Evolutionary conservation across 1,140 invertebrate genomes (phyloP).

Genomic region (Steinernema feltiae): DNA sequence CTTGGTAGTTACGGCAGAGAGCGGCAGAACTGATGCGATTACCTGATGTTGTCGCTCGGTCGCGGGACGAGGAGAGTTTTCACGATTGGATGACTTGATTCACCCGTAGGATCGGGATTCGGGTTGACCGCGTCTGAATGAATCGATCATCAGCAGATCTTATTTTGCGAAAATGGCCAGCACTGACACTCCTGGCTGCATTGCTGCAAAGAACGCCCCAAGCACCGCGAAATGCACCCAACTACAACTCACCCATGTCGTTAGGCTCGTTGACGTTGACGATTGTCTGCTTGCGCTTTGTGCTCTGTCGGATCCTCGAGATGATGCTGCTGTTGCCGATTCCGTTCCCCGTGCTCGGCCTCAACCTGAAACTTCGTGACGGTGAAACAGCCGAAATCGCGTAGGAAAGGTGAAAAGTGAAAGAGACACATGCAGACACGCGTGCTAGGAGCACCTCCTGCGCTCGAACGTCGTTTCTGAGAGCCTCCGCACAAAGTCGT

Average conservation of each 20-base stretch:
- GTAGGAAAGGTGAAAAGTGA: not conserved
- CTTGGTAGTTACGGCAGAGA: not conserved
- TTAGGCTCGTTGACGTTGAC: conserved; percentile 8
- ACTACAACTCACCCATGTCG: conserved; percentile 16
- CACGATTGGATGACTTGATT: conserved; percentile 11
- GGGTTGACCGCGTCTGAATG: not conserved
- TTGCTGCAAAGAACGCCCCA: conserved; percentile 22
- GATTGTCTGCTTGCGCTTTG: conserved; percentile 36
- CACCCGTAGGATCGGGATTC: not conserved
- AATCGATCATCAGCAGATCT: too few species aligned
- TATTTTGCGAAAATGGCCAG: too few species aligned
- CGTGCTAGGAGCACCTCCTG: too few species aligned
- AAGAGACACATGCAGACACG: not conserved
- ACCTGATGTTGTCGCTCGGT: conserved; percentile 47
- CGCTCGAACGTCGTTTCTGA: conserved; percentile 22
- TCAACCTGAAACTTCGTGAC: not conserved
- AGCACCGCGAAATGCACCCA: not conserved
- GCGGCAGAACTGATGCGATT: not conserved
- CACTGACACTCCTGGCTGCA: too few species aligned
- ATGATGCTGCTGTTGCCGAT: conserved; percentile 40
- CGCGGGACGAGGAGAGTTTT: conserved; percentile 47
- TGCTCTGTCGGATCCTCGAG: conserved; percentile 47
- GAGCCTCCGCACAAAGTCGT: not conserved
- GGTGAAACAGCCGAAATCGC: too few species aligned
- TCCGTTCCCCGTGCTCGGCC: conserved; percentile 21